Evolutionary conservation across 23 tunicate genomes (phyloP).

Genomic region (Ascidia mentula): DNA sequence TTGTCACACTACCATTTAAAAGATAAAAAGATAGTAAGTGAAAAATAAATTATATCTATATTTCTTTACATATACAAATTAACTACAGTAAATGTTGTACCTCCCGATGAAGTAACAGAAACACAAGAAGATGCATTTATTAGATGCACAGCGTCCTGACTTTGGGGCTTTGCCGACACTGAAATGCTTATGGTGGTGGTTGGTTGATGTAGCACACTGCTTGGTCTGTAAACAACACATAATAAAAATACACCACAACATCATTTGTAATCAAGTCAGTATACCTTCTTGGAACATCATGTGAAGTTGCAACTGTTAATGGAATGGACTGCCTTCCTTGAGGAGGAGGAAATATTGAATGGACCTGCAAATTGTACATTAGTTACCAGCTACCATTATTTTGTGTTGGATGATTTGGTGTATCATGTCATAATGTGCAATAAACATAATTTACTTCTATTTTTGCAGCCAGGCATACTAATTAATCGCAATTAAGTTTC

Average conservation of each 20-base stretch:
- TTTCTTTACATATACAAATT: not conserved
- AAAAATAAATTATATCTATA: no score
- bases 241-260: not conserved
- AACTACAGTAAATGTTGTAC: not conserved
- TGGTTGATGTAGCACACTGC: slow-evolving; percentile 57
- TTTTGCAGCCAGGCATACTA: no score
- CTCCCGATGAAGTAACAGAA: slow-evolving; percentile 15
- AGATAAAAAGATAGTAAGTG: not conserved
- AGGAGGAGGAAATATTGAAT: not conserved
- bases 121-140: not conserved
- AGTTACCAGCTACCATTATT: no score
- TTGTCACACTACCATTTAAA: no score
- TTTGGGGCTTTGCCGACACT: slow-evolving; percentile 47
- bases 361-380: not conserved
- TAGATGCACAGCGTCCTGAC: slow-evolving; percentile 15
- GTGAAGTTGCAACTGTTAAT: slow-evolving; percentile 15
- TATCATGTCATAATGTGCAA: no score
- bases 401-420: no score
- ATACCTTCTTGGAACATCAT: slow-evolving; percentile 14
- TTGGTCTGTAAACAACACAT: slow-evolving; percentile 19
- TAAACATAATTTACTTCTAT: no score
- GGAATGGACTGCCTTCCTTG: slow-evolving; percentile 20
- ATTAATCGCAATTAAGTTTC: no score
- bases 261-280: not conserved
- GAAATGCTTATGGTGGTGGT: slow-evolving; percentile 74